Evolutionary conservation across 2,113 vertebrate genomes (phyloP).

Genomic region (Bufo gargarizans): DNA sequence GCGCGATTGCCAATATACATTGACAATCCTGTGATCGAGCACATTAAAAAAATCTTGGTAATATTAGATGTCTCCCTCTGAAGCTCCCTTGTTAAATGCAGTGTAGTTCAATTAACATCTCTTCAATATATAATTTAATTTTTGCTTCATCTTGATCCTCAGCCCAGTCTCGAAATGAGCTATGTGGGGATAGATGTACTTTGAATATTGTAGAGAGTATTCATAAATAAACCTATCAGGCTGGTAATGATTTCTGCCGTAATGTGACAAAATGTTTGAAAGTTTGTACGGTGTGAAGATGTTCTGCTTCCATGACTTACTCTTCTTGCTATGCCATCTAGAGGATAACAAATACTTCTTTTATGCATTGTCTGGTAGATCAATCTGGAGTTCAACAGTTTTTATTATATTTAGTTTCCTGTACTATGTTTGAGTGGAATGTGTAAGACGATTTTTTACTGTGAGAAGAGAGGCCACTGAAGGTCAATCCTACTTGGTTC

Average conservation of each 20-base stretch:
- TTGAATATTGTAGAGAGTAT: conserved; percentile 76
- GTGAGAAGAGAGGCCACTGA: not conserved
- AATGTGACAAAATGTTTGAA: conserved; percentile 69
- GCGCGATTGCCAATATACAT: conserved; percentile 73
- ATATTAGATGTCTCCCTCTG: conserved; percentile 74
- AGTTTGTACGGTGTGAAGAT: conserved; percentile 56
- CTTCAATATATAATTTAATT: conserved; percentile 85
- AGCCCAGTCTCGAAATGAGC: conserved; percentile 72
- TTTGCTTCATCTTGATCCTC: conserved; percentile 87
- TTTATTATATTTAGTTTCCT: not conserved
- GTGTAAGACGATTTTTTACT: not conserved
- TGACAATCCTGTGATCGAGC: conserved; percentile 73
- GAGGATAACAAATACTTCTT: not conserved
- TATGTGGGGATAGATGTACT: conserved; percentile 74
- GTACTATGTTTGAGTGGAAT: not conserved
- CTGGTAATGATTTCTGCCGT: conserved; percentile 77
- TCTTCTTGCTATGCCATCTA: not conserved
- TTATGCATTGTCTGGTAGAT: not conserved
- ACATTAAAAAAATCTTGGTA: conserved; percentile 73
- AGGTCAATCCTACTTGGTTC: not conserved
- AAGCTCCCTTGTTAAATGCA: conserved; percentile 79
- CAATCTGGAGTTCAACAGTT: not conserved
- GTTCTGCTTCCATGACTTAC: conserved; percentile 61
- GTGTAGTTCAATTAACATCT: conserved; percentile 83
- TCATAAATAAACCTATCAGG: conserved; percentile 80